A percentile compares a stretch with the other conserved stretches of the same genome.
Evolutionary conservation across 1,140 invertebrate species (phyloP).

Genomic region (Epicauta chinensis): DNA sequence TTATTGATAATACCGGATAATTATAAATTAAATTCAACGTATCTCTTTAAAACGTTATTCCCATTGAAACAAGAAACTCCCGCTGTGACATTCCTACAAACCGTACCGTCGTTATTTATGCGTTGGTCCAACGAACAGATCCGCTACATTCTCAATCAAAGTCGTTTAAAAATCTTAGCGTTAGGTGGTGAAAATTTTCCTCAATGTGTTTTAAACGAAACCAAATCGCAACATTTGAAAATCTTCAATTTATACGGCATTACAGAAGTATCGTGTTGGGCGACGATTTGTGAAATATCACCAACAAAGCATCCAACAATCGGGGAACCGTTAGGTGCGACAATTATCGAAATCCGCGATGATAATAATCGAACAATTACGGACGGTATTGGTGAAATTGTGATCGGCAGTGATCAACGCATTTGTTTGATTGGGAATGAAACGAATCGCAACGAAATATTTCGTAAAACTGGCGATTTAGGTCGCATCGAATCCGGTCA

Average conservation of each 20-base stretch:
- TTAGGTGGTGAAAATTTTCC: slow-evolving; percentile 59
- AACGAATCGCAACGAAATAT: slow-evolving; percentile 39
- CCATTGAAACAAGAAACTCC: slow-evolving; percentile 31
- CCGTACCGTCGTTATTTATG: slow-evolving; percentile 66
- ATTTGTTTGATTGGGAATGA: slow-evolving; percentile 57
- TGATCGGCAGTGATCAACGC: slow-evolving; percentile 52
- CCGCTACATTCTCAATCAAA: slow-evolving; percentile 51
- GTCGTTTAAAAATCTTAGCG: slow-evolving; percentile 50
- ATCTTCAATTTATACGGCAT: slow-evolving; percentile 77
- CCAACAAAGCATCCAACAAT: slow-evolving; percentile 44
- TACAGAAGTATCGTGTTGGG: slow-evolving; percentile 81
- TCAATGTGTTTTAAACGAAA: slow-evolving; percentile 27
- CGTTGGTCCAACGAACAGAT: slow-evolving; percentile 51
- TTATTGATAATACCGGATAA: slow-evolving; percentile 56
- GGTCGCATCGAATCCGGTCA: slow-evolving; percentile 48
- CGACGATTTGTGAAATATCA: slow-evolving; percentile 53
- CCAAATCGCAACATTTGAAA: slow-evolving; percentile 25
- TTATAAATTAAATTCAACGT: slow-evolving; percentile 45
- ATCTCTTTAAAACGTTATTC: slow-evolving; percentile 46
- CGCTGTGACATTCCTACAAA: slow-evolving; percentile 64
- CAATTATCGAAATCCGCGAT: slow-evolving; percentile 50
- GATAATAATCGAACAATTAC: slow-evolving; percentile 31
- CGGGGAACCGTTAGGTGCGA: slow-evolving; percentile 56
- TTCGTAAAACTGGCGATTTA: slow-evolving; percentile 62
- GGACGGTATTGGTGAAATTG: slow-evolving; percentile 35